Percentiles rank a stretch among this genome's conserved stretches.
Conservation (phyloP, 1,140 invertebrate genomes). For the Drosophila melanica region DNA sequence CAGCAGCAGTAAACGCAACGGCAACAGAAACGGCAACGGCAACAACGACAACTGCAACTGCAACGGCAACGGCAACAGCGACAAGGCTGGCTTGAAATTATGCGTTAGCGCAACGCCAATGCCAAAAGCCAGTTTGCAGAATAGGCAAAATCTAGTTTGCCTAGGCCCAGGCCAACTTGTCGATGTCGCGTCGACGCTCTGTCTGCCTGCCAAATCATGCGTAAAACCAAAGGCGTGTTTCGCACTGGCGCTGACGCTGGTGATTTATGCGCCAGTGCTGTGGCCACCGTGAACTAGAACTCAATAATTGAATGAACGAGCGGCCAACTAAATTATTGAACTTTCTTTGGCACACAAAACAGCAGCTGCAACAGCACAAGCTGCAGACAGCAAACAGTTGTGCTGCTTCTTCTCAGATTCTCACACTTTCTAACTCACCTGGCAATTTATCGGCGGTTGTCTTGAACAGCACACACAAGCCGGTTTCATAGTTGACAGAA, state of each 20-base stretch:
- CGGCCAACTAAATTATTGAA: constrained; percentile 74
- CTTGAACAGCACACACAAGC: constrained; percentile 96
- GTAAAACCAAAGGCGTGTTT: constrained; percentile 75
- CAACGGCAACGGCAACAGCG: constrained; percentile 41
- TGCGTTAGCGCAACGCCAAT: constrained; percentile 71
- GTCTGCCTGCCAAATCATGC: constrained; percentile 68
- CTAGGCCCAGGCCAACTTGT: constrained; percentile 57
- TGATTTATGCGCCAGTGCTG: constrained; percentile 66
- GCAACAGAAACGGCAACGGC: constrained; percentile 13
- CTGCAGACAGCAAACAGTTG: constrained; percentile 15
- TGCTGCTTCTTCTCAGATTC: constrained; percentile 49
- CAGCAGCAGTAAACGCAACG: constrained; percentile 46
- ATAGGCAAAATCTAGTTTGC: constrained; percentile 80
- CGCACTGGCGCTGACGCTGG: constrained; percentile 51
- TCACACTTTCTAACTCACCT: constrained; percentile 87
- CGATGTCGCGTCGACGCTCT: constrained; percentile 28
- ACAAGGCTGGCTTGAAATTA: constrained; percentile 66
- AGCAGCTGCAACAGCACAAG: constrained; percentile 21
- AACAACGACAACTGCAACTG: constrained; percentile 16
- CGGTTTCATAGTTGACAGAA: constrained; percentile 97
- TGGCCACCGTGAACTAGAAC: constrained; percentile 76
- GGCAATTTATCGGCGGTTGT: constrained; percentile 94
- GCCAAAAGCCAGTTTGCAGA: constrained; percentile 79
- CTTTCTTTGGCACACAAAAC: constrained; percentile 78
- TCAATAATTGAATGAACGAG: constrained; percentile 78